Conservation (phyloP, 2,113 vertebrate genomes). For the Irena cyanogastra region DNA sequence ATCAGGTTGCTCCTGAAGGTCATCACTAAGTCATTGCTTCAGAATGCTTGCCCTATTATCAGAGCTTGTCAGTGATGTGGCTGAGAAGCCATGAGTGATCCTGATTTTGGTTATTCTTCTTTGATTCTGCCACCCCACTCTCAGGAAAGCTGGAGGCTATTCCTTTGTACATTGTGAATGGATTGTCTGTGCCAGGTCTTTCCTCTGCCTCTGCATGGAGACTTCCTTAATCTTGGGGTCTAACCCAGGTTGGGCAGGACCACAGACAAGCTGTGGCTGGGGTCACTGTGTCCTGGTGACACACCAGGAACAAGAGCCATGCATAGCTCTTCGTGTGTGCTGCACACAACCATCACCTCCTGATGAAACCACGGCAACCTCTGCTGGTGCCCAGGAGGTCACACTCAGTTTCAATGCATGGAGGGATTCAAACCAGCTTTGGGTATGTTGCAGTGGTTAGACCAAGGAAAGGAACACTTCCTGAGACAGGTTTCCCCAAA, state of each 20-base stretch:
- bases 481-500: not conserved
- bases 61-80: not conserved
- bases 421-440: not conserved
- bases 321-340: fast-evolving
- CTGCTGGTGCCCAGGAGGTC: not conserved
- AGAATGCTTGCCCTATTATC: not conserved
- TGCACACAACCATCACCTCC: fast-evolving
- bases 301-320: not conserved
- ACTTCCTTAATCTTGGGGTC: not conserved
- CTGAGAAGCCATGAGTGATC: not conserved
- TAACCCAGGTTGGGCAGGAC: not conserved
- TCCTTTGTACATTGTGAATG: not conserved
- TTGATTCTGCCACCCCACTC: not conserved
- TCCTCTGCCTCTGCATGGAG: not conserved
- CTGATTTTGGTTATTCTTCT: not conserved
- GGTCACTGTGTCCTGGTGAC: not conserved
- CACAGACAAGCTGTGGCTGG: not conserved
- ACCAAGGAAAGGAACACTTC: not conserved
- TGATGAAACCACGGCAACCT: fast-evolving
- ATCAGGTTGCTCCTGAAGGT: not conserved
- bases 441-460: not conserved
- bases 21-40: not conserved
- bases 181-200: fast-evolving
- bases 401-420: not conserved
- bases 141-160: not conserved